Evolutionary conservation across 2,888 invertebrate genomes (phyloP).

Genomic region (Diarsia dahlii): DNA sequence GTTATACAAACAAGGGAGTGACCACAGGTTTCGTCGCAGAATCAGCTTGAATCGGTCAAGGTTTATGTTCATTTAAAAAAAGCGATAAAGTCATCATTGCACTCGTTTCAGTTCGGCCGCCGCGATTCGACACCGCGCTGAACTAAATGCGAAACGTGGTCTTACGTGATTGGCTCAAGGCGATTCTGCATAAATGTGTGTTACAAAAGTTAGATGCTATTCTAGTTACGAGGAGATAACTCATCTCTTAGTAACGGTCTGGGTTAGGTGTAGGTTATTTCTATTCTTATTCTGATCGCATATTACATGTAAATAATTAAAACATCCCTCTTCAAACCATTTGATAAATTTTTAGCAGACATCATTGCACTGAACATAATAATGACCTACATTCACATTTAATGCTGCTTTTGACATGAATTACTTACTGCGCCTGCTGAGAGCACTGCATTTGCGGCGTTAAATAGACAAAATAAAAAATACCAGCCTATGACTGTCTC

Average conservation of each 20-base stretch:
- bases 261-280: slow-evolving; percentile 6
- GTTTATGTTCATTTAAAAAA: not conserved
- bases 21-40: not conserved
- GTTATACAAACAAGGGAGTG: not conserved
- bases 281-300: slow-evolving; percentile 43
- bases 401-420: not conserved
- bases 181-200: not conserved
- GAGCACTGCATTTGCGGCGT: not conserved
- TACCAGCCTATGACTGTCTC: not conserved
- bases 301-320: slow-evolving; percentile 1
- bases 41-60: not conserved
- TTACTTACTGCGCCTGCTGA: slow-evolving; percentile 2
- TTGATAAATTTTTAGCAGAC: not conserved
- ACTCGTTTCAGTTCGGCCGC: not conserved
- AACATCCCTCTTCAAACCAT: not conserved
- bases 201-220: not conserved
- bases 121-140: not conserved
- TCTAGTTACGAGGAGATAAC: not conserved
- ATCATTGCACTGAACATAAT: not conserved
- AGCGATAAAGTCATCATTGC: not conserved
- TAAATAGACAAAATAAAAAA: not conserved
- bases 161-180: not conserved
- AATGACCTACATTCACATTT: not conserved
- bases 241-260: not conserved
- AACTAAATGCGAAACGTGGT: not conserved